Base-by-base conservation (phyloP, 2,797 vertebrate species). In the Tinamus major region DNA sequence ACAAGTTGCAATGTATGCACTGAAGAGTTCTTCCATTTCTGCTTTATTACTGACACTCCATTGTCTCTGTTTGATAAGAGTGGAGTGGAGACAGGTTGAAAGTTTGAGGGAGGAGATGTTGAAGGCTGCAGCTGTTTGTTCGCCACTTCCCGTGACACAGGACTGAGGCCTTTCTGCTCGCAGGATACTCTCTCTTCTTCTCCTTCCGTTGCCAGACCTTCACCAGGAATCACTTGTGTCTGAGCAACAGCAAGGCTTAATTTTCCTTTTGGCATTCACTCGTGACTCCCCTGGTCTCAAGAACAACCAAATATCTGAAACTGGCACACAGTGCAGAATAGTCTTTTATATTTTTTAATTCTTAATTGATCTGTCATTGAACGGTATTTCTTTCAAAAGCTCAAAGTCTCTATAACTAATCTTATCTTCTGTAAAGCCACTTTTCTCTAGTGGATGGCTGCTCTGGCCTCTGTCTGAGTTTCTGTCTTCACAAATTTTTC, bases 381-480 rank as follows among this genome's bases (percentile, higher is more conserved):
- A 74, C 48, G 90, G 44, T 85, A 74, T 93, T 96, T 92, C 77
- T 71, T 94, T 92, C 70, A 88, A 93, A 94, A 96, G 77, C 82
- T 74, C 91, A 92, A 96, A 95, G 95, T 93, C 87, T 95, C 51
- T 92, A 39, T 87, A 92, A 86, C 76, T 84, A 91, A 90, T 95
- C 53, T 76, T 87, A 70, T 87, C 42, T 88, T 92, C 56, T 70
- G n/a, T 67, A 63, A 79, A 93, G 37, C 16, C 77, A 21, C 4
- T 84, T 93, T 80, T 92, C 87, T 81, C 8, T 74, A 77, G 31
- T 0, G 2, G 83, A 80, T 91, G 56, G 15, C 20, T 93, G 80
- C 13, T 85, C 27, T 90, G 79, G 81, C 93, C 88, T 87, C 82
- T 86, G 63, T 35, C 56, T 93, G 85, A 76, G 63, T 86, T 92